Evolutionary conservation across 1,140 invertebrate genomes (phyloP), one percentile per base, ranked within the genome.

Genomic region (Ganaspis sp.): DNA sequence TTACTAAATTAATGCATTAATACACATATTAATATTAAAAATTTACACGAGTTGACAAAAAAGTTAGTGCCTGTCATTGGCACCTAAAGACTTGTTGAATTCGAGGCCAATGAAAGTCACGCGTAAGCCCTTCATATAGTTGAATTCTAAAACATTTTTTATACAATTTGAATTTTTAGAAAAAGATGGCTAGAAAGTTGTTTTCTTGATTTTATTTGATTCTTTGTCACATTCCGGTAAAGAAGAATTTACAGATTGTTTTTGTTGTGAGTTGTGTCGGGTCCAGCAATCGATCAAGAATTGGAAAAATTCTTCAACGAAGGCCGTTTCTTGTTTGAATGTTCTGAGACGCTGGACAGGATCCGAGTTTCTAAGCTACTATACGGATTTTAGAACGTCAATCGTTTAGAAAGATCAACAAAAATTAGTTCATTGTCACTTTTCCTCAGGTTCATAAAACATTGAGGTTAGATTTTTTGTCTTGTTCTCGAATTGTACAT

Each of bases 391-490:
- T 49, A 49, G 45, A 49, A 64, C 58, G 26, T 64, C 58, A 64
- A 64, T 64, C 26, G 23, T 29, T 64, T 26, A 23, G 15, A 64
- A 64, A 64, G 23, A 26, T 26, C 11, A 12, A 64, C 12, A 29
- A 34, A 64, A 64, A 64, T 54, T 64, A 29, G 58, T 64, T 29
- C 58, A 64, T 64, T 64, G 58, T 64, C 58, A n/a, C 15, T 64
- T 64, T 64, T 29, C 2, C 6, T 26, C 9, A 26, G 54, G 23
- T 58, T 1, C 9, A 26, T n/a, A 8, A 29, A 29, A 29, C 12
- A 15, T 64, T 64, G 9, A 9, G 54, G 11, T 64, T 26, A 23
- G 12, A 26, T 23, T 9, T 64, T 45, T n/a, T 45, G 12, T 4
- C 11, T 45, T 15, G 12, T 45, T n/a, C n/a, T n/a, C n/a, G n/a